Percentiles rank a stretch among this genome's conserved stretches.
These are phyloP conservation scores for Rynchops niger DNA, from an alignment of 2,113 vertebrate species.

Conservation along the genomic window DNA sequence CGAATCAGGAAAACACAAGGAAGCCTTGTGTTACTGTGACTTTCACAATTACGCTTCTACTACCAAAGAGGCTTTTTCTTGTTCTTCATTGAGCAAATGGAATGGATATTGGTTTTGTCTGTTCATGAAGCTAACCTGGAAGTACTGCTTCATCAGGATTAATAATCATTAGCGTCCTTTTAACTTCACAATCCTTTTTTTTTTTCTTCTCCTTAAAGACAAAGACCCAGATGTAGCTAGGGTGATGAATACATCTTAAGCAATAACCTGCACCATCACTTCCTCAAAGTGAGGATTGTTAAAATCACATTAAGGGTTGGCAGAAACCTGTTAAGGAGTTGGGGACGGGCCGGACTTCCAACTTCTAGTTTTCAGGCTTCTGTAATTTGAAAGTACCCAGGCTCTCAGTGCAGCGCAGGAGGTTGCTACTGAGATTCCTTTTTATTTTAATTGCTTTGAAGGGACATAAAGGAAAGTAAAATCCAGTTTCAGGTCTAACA, in stretches of 20 bases:
- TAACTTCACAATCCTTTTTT: not conserved
- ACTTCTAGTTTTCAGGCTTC: not conserved
- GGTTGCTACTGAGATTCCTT: not conserved
- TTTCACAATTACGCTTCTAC: not conserved
- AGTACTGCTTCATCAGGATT: not conserved
- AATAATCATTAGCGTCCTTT: not conserved
- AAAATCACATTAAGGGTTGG: not conserved
- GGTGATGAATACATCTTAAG: not conserved
- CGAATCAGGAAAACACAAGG: not conserved
- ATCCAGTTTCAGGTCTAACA: not conserved
- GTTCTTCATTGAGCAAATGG: not conserved
- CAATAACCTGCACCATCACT: not conserved
- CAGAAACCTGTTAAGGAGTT: not conserved
- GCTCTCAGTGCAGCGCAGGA: not conserved
- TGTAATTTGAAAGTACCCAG: not conserved
- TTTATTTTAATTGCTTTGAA: not conserved
- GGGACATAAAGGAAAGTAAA: not conserved
- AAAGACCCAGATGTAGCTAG: not conserved
- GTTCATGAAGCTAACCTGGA: not conserved
- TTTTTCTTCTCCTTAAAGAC: not conserved
- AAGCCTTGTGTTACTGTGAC: not conserved
- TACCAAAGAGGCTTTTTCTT: not conserved
- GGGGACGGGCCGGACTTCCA: not conserved
- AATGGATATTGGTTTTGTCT: not conserved
- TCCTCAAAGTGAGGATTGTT: not conserved